phyloP scores from a whole-genome alignment of 1,140 invertebrate genomes.

The Mya arenaria region DNA sequence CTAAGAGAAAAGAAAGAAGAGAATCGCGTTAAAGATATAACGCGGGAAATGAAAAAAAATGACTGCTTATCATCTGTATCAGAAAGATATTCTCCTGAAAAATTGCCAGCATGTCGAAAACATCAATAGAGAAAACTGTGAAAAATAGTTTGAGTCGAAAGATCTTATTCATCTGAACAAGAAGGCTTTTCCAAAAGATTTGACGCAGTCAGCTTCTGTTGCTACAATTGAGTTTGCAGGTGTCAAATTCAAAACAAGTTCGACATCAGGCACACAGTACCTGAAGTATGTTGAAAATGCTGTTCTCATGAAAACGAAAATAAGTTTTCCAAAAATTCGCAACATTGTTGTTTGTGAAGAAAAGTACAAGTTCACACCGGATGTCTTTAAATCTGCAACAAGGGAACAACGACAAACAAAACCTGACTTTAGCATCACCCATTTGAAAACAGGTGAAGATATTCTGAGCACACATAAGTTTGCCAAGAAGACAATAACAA shows the following conservation, averaged over 20 bases:
- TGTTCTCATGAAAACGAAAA: neutral
- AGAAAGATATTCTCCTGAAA: constrained; percentile 13
- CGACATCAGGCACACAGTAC: constrained; percentile 19
- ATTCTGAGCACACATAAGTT: constrained; percentile 34
- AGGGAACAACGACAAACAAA: constrained; percentile 32
- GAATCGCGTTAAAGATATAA: constrained; percentile 16
- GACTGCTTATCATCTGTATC: constrained; percentile 13
- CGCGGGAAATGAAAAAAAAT: constrained; percentile 11
- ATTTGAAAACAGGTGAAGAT: constrained; percentile 36
- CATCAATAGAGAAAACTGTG: neutral
- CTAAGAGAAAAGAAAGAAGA: constrained; percentile 17
- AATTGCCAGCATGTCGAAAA: neutral
- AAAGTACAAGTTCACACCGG: constrained; percentile 46
- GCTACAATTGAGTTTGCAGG: constrained; percentile 35
- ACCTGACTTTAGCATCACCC: neutral
- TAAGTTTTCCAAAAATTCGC: neutral
- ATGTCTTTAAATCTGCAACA: constrained; percentile 37
- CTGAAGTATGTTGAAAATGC: constrained; percentile 28
- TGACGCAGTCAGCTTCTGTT: neutral
- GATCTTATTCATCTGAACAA: neutral
- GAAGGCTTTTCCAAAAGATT: neutral
- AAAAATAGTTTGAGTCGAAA: neutral
- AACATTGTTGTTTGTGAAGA: constrained; percentile 42
- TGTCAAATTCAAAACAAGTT: constrained; percentile 34
- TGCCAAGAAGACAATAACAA: constrained; percentile 12